Percentiles rank a stretch among this genome's conserved stretches.
Conservation (phyloP, 2,797 vertebrate genomes). For the Cossypha dichroa region DNA sequence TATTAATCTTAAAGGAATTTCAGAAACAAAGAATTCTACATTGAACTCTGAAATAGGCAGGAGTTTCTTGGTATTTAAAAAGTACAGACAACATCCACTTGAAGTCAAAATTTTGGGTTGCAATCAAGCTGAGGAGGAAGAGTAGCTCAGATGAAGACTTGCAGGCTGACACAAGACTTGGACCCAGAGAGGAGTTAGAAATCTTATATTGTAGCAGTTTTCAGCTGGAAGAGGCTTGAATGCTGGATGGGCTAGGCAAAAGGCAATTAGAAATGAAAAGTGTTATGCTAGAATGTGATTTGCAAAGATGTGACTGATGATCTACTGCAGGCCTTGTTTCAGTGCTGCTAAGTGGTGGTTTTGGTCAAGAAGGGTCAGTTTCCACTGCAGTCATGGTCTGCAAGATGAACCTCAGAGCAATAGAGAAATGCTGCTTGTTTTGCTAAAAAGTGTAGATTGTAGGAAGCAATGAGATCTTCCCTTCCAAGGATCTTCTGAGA, state of each 20-base stretch:
- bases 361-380: neutral
- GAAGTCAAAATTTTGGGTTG: neutral
- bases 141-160: neutral
- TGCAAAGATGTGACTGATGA: neutral
- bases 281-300: neutral
- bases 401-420: neutral
- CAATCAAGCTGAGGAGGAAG: neutral
- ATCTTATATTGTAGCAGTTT: neutral
- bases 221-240: neutral
- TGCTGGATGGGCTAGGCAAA: neutral
- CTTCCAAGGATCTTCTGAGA: neutral
- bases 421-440: neutral
- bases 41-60: neutral
- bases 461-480: neutral
- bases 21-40: neutral
- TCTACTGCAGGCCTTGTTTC: neutral
- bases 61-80: neutral
- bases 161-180: neutral
- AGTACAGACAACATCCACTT: neutral
- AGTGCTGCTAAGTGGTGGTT: accelerated
- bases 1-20: neutral
- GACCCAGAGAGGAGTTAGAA: neutral
- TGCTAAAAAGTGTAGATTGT: neutral
- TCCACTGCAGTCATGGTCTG: neutral
- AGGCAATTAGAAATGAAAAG: neutral